phyloP scores from a whole-genome alignment of 2,888 invertebrate genomes.

The Lasius platythorax region DNA sequence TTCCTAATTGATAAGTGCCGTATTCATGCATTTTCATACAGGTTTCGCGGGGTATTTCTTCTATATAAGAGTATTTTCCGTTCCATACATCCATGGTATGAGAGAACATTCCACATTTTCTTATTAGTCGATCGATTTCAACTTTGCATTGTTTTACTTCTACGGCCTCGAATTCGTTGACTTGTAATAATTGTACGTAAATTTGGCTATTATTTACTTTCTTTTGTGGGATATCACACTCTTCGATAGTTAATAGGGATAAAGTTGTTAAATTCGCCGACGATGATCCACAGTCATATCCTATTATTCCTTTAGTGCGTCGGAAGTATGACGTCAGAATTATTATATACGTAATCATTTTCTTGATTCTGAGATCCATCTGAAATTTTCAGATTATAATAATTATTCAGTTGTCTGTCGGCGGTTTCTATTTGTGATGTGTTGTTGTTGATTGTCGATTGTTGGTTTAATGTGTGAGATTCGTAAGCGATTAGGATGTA shows the following conservation, averaged over 20 bases:
- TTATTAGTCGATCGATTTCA: not conserved
- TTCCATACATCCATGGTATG: not conserved
- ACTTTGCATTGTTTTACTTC: conserved; percentile 23
- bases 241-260: not conserved
- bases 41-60: not conserved
- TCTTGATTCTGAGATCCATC: too few relatives aligned
- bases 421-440: too few relatives aligned
- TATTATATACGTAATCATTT: not conserved
- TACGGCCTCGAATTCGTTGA: not conserved
- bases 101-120: not conserved
- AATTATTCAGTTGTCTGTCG: too few relatives aligned
- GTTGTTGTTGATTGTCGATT: too few relatives aligned
- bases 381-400: not conserved
- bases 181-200: not conserved
- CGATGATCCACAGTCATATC: not conserved
- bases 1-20: too few relatives aligned
- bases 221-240: not conserved
- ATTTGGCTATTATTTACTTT: not conserved
- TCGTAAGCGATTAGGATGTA: too few relatives aligned
- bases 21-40: too few relatives aligned
- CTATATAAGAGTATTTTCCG: not conserved
- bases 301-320: not conserved
- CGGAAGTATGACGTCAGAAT: too few relatives aligned
- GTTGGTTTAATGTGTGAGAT: too few relatives aligned
- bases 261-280: not conserved